Conservation (phyloP, 2,113 vertebrate genomes). For the Dipodomys ordii region DNA sequence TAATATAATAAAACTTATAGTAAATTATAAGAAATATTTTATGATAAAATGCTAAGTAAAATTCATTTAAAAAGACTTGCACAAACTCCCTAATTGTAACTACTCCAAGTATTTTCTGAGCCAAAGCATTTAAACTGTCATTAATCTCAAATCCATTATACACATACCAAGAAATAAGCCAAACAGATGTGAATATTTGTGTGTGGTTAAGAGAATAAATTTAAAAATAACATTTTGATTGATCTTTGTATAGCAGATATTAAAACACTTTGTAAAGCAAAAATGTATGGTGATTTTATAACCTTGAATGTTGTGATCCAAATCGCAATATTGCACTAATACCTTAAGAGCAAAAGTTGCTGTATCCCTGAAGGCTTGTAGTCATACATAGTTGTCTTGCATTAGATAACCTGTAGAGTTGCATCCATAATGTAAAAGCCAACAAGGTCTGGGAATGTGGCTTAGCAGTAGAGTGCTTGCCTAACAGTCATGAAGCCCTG, state of each 20-base stretch:
- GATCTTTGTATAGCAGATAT: conserved; percentile 90
- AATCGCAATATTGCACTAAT: conserved; percentile 85
- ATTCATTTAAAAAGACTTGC: neutral
- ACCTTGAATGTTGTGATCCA: conserved; percentile 88
- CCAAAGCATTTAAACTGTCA: conserved; percentile 89
- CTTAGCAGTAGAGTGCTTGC: too few species aligned
- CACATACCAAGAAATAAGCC: conserved; percentile 87
- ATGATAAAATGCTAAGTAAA: conserved; percentile 23
- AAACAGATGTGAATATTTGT: conserved; percentile 87
- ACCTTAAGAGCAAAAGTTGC: conserved; percentile 87
- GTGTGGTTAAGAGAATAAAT: conserved; percentile 90
- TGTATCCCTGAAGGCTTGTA: conserved; percentile 87
- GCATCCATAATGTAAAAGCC: conserved; percentile 87
- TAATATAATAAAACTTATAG: neutral
- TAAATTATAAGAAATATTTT: neutral
- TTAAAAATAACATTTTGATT: conserved; percentile 94
- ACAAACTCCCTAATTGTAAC: conserved; percentile 88
- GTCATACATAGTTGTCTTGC: conserved; percentile 86
- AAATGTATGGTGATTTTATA: conserved; percentile 89
- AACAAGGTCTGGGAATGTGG: neutral
- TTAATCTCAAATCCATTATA: conserved; percentile 91
- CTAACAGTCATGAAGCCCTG: too few species aligned
- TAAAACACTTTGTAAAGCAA: conserved; percentile 89
- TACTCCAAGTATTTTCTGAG: conserved; percentile 88
- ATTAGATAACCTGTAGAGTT: conserved; percentile 86